These are phyloP conservation scores for Isaurus tuberculatus DNA, from an alignment of 92 coral and sea anemone species.

Conservation along the genomic window DNA sequence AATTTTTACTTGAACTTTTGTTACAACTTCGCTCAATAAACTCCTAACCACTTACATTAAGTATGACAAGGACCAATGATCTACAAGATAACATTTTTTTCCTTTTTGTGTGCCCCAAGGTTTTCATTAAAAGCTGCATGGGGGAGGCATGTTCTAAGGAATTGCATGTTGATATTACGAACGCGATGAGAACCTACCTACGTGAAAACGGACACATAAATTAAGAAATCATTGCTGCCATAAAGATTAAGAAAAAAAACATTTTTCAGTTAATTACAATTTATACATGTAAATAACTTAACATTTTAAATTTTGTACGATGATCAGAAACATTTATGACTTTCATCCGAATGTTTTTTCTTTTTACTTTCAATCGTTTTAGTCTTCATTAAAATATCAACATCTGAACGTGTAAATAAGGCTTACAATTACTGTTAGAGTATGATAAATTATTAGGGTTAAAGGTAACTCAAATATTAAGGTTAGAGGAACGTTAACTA, in stretches of 20 bases:
- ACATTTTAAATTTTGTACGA: neutral
- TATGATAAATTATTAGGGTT: too few relatives aligned
- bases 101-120: neutral
- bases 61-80: neutral
- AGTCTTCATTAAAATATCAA: too few relatives aligned
- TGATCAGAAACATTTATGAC: neutral
- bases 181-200: neutral
- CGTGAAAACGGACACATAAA: neutral
- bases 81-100: neutral
- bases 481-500: too few relatives aligned
- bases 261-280: neutral
- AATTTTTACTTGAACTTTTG: neutral
- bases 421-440: too few relatives aligned
- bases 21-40: neutral
- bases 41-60: neutral
- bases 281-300: neutral
- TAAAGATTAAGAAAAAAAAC: neutral
- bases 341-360: neutral
- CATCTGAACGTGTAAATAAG: too few relatives aligned
- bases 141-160: neutral
- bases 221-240: neutral
- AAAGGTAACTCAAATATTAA: too few relatives aligned
- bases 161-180: neutral
- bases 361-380: too few relatives aligned
- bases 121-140: neutral